Evolutionary conservation across 1,140 invertebrate genomes (phyloP).

Genomic region (Eubasilissa regina): DNA sequence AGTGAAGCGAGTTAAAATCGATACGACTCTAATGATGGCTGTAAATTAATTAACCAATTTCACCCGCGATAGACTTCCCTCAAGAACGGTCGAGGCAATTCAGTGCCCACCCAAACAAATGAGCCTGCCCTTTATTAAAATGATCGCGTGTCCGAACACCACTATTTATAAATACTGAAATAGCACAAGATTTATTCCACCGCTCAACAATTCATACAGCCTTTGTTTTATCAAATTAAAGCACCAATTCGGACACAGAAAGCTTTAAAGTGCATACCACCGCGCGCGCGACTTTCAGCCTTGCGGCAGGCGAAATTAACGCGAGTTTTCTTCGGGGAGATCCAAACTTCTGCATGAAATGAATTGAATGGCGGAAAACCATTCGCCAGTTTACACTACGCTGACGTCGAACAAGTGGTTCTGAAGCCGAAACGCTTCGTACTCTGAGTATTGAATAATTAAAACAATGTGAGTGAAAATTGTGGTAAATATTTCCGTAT

Average conservation of each 20-base stretch:
- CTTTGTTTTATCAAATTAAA: slow-evolving; percentile 53
- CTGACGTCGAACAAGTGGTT: slow-evolving; percentile 8
- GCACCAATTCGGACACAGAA: not conserved
- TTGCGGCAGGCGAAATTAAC: not conserved
- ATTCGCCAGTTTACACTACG: slow-evolving; percentile 7
- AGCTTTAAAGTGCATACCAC: not conserved
- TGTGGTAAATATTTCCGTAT: not conserved
- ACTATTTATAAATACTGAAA: slow-evolving; percentile 52
- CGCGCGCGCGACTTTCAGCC: not conserved
- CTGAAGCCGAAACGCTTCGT: slow-evolving; percentile 1
- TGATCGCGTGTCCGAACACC: slow-evolving; percentile 33
- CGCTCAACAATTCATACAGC: slow-evolving; percentile 46
- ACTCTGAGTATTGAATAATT: slow-evolving; percentile 6
- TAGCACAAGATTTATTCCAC: slow-evolving; percentile 51
- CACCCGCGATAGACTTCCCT: not conserved
- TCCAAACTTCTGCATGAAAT: slow-evolving; percentile 14
- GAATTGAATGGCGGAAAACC: slow-evolving; percentile 12
- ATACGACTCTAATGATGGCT: slow-evolving; percentile 6
- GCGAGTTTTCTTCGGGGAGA: not conserved
- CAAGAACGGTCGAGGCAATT: not conserved
- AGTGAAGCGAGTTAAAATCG: not conserved
- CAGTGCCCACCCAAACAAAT: slow-evolving; percentile 12
- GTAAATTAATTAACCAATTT: slow-evolving; percentile 26
- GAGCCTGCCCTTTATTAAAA: slow-evolving; percentile 35
- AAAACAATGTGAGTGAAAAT: too few relatives aligned